Percentiles rank a stretch among this genome's conserved stretches.
These are phyloP conservation scores for Setophaga petechia DNA, from an alignment of 2,113 vertebrate genomes.

Conservation along the genomic window DNA sequence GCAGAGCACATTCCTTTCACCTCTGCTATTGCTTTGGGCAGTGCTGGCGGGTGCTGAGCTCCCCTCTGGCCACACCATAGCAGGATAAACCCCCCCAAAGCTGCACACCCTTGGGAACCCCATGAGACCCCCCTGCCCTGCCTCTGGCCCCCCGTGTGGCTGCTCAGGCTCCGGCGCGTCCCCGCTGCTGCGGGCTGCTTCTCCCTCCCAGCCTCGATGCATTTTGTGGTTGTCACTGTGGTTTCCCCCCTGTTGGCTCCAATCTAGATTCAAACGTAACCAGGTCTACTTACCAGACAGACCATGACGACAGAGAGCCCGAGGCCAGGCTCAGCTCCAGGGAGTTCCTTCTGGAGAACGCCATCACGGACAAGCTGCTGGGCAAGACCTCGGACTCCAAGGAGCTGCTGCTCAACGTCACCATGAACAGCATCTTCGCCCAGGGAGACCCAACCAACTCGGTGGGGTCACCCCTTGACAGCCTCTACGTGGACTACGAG, in stretches of 20 bases:
- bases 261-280: conserved; percentile 74
- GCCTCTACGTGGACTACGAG: conserved; percentile 77
- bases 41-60: conserved; percentile 15
- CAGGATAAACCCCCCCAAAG: not conserved
- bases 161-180: not conserved
- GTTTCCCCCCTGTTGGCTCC: conserved; percentile 43
- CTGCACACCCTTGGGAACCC: not conserved
- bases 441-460: conserved; percentile 73
- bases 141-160: not conserved
- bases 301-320: conserved; percentile 48
- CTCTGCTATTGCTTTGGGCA: conserved; percentile 18
- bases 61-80: not conserved
- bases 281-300: conserved; percentile 59
- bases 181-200: conserved; percentile 16
- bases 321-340: conserved; percentile 56
- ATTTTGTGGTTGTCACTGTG: conserved; percentile 48
- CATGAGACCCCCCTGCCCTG: not conserved
- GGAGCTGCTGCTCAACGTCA: conserved; percentile 83
- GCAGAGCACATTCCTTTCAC: not conserved
- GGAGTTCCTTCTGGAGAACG: conserved; percentile 81
- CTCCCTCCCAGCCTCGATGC: conserved; percentile 8
- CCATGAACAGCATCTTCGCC: conserved; percentile 83
- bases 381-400: conserved; percentile 71
- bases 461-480: conserved; percentile 59
- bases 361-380: conserved; percentile 84